phyloP scores from a whole-genome alignment of 2,113 vertebrate species.

The Orcinus orca region DNA sequence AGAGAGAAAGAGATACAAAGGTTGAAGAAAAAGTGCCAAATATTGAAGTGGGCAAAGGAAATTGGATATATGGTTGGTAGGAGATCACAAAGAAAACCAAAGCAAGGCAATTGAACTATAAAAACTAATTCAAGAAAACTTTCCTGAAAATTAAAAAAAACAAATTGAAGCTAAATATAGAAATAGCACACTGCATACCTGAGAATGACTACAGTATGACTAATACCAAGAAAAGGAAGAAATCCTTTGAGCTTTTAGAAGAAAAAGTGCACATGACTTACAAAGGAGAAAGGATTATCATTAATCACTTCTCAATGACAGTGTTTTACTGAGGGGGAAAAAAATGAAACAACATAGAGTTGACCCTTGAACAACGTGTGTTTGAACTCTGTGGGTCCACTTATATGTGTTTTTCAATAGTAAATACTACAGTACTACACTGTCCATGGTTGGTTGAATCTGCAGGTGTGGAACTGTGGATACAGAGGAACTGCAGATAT shows the following conservation, averaged over 20 bases:
- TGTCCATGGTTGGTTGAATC: not conserved
- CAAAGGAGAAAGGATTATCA: not conserved
- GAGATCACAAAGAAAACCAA: conserved; percentile 3
- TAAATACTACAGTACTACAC: not conserved
- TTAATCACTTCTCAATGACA: not conserved
- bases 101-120: not conserved
- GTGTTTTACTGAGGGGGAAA: not conserved
- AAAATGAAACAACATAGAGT: not conserved
- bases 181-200: not conserved
- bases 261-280: not conserved
- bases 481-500: not conserved
- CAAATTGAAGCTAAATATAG: not conserved
- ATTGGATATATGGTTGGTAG: not conserved
- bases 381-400: not conserved
- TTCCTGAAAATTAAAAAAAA: not conserved
- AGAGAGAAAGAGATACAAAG: not conserved
- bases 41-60: not conserved
- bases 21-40: not conserved
- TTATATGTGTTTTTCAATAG: not conserved
- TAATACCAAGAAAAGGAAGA: not conserved
- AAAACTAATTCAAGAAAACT: not conserved
- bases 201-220: not conserved
- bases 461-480: not conserved
- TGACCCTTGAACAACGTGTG: not conserved
- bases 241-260: not conserved